Evolutionary conservation across 1,140 invertebrate species (phyloP).

Genomic region (Oppia nitens): DNA sequence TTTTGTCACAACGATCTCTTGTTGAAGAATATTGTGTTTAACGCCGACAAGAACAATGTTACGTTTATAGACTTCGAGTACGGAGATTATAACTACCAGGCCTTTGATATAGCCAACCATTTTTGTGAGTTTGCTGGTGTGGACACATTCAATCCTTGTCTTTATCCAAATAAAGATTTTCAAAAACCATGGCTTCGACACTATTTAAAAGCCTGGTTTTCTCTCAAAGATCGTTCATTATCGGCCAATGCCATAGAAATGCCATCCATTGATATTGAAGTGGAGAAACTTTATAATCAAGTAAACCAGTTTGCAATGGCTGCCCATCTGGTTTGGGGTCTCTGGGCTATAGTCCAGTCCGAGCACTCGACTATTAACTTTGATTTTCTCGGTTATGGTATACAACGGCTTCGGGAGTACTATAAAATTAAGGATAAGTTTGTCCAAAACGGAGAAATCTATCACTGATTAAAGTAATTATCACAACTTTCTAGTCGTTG

Average conservation of each 20-base stretch:
- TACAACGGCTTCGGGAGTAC: slow-evolving; percentile 8
- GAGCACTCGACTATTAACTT: slow-evolving; percentile 81
- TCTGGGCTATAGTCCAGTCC: slow-evolving; percentile 81
- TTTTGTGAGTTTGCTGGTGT: slow-evolving; percentile 83
- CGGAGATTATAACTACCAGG: slow-evolving; percentile 78
- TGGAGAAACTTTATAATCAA: slow-evolving; percentile 52
- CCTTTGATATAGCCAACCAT: slow-evolving; percentile 94
- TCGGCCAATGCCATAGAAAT: slow-evolving; percentile 1
- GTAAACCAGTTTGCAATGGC: slow-evolving; percentile 60
- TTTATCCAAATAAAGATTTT: slow-evolving; percentile 60
- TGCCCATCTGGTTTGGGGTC: slow-evolving; percentile 75
- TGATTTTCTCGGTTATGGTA: slow-evolving; percentile 68
- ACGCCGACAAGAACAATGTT: slow-evolving; percentile 35
- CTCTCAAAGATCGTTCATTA: slow-evolving; percentile 6
- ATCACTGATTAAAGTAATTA: neutral
- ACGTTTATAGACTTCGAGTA: slow-evolving; percentile 98
- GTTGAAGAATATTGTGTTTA: slow-evolving; percentile 77
- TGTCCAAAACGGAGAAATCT: neutral
- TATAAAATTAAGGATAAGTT: slow-evolving; percentile 5
- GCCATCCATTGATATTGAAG: slow-evolving; percentile 33
- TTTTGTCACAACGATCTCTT: slow-evolving; percentile 96
- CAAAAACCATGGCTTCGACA: slow-evolving; percentile 61
- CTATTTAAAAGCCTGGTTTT: slow-evolving; percentile 41
- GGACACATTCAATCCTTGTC: slow-evolving; percentile 35
- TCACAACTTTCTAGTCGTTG: neutral